Evolutionary conservation across 2,113 vertebrate species (phyloP).

Genomic region (Mustelus asterias): DNA sequence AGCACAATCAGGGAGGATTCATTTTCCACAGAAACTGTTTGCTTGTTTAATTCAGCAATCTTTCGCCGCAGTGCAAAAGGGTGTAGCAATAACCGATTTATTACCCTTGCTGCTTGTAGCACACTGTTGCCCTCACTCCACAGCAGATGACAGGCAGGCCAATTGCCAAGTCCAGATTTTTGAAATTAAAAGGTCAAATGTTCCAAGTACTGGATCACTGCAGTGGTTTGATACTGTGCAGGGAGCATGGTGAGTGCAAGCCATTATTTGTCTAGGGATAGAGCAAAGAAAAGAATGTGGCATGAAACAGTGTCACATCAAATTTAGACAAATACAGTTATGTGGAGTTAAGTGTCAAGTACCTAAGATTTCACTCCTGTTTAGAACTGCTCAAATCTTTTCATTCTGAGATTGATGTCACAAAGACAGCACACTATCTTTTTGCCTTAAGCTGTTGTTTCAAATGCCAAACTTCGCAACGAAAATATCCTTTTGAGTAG

Average conservation of each 20-base stretch:
- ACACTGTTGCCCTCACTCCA: constrained; percentile 55
- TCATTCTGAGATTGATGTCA: constrained; percentile 9
- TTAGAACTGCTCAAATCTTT: constrained; percentile 4
- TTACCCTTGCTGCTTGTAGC: constrained; percentile 60
- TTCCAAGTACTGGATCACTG: constrained; percentile 35
- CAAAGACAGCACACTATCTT: background rate
- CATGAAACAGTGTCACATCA: background rate
- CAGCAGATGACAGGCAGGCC: constrained; percentile 52
- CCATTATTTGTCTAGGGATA: constrained; percentile 28
- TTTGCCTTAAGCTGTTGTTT: constrained; percentile 4
- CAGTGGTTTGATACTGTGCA: constrained; percentile 36
- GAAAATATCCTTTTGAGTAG: constrained; percentile 20
- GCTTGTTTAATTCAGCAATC: constrained; percentile 65
- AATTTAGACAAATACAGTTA: constrained; percentile 32
- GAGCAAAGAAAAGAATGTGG: constrained; percentile 11
- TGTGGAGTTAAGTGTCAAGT: constrained; percentile 20
- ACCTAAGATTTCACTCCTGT: background rate
- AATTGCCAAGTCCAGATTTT: constrained; percentile 35
- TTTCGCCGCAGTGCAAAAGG: constrained; percentile 68
- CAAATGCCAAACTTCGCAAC: background rate
- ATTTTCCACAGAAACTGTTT: constrained; percentile 58
- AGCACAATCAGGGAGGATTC: constrained; percentile 64
- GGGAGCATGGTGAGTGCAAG: constrained; percentile 24
- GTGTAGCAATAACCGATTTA: constrained; percentile 69
- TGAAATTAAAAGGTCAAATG: constrained; percentile 37